Conservation (phyloP, 2,888 invertebrate species). For the Volucella bombylans region DNA sequence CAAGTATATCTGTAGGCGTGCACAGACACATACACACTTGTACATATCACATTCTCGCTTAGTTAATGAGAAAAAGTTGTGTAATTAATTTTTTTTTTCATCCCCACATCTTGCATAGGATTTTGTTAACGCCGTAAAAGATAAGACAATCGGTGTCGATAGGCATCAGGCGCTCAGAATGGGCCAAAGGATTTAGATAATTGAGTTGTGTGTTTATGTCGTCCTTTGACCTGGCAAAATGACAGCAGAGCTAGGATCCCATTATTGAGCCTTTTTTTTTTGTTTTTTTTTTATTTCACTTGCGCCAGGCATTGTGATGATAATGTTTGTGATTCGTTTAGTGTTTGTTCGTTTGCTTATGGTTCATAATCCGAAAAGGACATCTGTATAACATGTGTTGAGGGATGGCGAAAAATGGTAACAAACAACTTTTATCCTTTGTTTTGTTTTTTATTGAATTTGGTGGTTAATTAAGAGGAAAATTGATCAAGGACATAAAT, state of each 20-base stretch:
- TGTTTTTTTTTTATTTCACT: constrained; percentile 46
- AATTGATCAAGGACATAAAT: constrained; percentile 66
- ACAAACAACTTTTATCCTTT: constrained; percentile 34
- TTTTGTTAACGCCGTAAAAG: not conserved
- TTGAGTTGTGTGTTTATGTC: constrained; percentile 44
- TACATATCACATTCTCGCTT: constrained; percentile 26
- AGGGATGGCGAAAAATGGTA: constrained; percentile 11
- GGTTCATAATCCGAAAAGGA: constrained; percentile 30
- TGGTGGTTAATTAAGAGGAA: constrained; percentile 65
- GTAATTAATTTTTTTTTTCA: constrained; percentile 63
- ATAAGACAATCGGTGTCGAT: not conserved
- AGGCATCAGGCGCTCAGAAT: constrained; percentile 14
- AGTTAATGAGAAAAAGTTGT: constrained; percentile 70
- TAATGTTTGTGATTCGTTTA: constrained; percentile 33
- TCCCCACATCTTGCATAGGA: constrained; percentile 2
- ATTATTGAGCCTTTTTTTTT: not conserved
- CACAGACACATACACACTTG: constrained; percentile 19
- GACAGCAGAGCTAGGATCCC: constrained; percentile 5
- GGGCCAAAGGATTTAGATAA: constrained; percentile 50
- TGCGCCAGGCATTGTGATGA: constrained; percentile 32
- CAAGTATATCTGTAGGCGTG: too few species aligned
- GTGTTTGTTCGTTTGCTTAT: constrained; percentile 20
- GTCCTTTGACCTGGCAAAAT: constrained; percentile 28
- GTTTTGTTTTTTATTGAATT: constrained; percentile 8
- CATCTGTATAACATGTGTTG: constrained; percentile 30